A percentile compares a stretch with the other conserved stretches of the same genome.
Evolutionary conservation across 1,140 invertebrate species (phyloP).

Genomic region (Papilio aristodemus): DNA sequence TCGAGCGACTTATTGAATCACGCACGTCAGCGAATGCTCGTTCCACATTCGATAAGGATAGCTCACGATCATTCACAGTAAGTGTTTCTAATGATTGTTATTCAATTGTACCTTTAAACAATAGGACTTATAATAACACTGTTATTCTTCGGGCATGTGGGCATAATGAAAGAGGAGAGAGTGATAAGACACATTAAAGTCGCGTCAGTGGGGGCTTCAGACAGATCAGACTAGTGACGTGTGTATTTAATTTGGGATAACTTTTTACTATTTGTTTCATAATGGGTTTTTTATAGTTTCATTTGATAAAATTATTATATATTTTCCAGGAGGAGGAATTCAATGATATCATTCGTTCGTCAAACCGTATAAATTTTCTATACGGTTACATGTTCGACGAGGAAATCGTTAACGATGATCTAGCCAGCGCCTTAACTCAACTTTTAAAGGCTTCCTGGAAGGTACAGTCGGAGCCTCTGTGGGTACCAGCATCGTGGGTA

Average conservation of each 20-base stretch:
- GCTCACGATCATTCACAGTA: constrained; percentile 94
- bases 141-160: too few species aligned
- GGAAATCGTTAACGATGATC: constrained; percentile 94
- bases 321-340: constrained; percentile 93
- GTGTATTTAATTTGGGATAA: too few species aligned
- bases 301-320: constrained; percentile 14
- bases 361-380: constrained; percentile 94
- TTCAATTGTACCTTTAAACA: not conserved
- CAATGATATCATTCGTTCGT: constrained; percentile 92
- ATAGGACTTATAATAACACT: too few species aligned
- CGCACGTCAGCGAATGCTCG: constrained; percentile 89
- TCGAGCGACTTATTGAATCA: constrained; percentile 92
- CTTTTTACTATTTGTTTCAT: too few species aligned
- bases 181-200: too few species aligned
- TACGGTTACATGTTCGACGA: constrained; percentile 98
- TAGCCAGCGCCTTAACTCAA: constrained; percentile 92
- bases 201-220: too few species aligned
- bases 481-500: constrained; percentile 98
- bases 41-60: constrained; percentile 94
- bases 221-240: too few species aligned
- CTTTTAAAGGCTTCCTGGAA: constrained; percentile 90
- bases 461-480: constrained; percentile 95
- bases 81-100: constrained; percentile 42
- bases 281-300: not conserved
- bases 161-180: too few species aligned